Evolutionary conservation across 2,888 invertebrate species (phyloP).

Genomic region (Sepioteuthis lessoniana): DNA sequence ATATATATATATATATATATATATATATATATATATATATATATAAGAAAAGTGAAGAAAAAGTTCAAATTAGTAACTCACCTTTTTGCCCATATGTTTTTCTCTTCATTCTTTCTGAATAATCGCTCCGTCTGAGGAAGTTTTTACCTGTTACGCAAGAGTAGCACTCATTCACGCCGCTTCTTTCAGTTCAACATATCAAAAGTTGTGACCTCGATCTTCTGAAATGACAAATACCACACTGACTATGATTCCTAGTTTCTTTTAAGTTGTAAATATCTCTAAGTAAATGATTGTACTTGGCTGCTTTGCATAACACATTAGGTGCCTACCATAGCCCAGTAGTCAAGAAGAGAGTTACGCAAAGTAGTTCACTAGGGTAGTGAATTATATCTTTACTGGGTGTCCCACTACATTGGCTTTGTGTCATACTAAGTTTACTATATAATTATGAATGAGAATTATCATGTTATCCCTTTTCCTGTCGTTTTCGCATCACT

Average conservation of each 20-base stretch:
- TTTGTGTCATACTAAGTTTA: background rate
- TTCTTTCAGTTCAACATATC: background rate
- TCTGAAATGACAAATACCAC: background rate
- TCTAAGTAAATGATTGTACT: background rate
- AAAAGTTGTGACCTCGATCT: background rate
- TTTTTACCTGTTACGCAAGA: background rate
- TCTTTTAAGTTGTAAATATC: background rate
- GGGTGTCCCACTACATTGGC: too few species aligned
- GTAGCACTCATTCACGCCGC: background rate
- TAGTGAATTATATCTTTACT: background rate
- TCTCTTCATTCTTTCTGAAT: background rate
- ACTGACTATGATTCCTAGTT: background rate
- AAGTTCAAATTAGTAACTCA: background rate
- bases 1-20: too few species aligned
- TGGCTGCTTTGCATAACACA: background rate
- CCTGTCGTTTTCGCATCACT: too few species aligned
- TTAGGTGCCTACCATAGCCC: background rate
- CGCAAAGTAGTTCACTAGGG: background rate
- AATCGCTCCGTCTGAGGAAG: background rate
- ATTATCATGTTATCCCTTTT: too few species aligned
- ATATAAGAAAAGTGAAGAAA: too few species aligned
- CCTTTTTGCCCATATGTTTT: background rate
- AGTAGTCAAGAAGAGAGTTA: background rate
- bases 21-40: too few species aligned
- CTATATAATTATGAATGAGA: too few species aligned